Base-by-base conservation (phyloP, 2,797 vertebrate species). In the Diplodus puntazzo region DNA sequence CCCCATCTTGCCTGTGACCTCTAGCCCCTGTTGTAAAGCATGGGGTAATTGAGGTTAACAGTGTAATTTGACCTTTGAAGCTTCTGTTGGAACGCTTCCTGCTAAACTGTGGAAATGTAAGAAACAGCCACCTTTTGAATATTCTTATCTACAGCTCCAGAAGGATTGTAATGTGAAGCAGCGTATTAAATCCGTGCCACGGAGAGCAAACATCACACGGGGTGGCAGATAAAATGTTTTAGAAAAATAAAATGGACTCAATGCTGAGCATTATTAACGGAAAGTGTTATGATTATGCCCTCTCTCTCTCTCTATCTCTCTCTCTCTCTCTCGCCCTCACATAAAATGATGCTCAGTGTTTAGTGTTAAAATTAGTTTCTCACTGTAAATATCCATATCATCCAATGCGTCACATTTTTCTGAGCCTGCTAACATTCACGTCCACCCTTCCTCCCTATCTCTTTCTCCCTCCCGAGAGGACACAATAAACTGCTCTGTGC, bases 11-110 rank as follows among this genome's bases (percentile, higher is more conserved):
- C 66, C 42, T 60, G 49, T 77, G 87, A 89, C 90, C 89, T 84
- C 67, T 58, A 43, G 30, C 59, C 75, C 68, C 75, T 46, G 53
- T 79, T 89, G 85, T 84, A 86, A 83, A 88, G 62, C 72, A 66
- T 13, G 1, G 78, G 69, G 70, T 92, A 92, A 94, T 91, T 94
- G 91, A 94, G 92, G 92, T 92, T 84, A 92, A 91, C 82, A 81
- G 59, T 85, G 62, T 87, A 81, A 86, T 91, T 88, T 87, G 81
- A 89, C 84, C 87, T 79, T 73, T 84, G 66, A 85, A 58, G 60
- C 64, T 34, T 84, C 63, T 62, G 21, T 67, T 79, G 45, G 52
- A 81, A 73, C 3, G 11, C 66, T 82, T 81, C 20, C 27, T 30
- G 21, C 25, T 62, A 75, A 84, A 87, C 65, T 83, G 75, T 75